A percentile compares a stretch with the other conserved stretches of the same genome.
Evolutionary conservation across 2,888 invertebrate species (phyloP).

Genomic region (Tipula unca): DNA sequence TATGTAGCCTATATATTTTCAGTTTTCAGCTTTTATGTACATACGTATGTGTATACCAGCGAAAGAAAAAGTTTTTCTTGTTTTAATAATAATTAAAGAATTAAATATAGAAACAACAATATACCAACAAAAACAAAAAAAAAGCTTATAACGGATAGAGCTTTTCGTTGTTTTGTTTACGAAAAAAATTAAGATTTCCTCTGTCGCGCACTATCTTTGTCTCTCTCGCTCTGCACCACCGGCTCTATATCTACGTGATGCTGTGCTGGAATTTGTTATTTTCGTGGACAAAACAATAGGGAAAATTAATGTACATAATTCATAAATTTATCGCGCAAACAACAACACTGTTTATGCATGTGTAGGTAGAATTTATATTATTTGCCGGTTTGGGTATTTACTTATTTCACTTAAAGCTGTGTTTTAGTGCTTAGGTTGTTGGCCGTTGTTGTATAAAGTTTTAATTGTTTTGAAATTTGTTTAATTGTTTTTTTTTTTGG

Average conservation of each 20-base stretch:
- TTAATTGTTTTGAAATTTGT: too few species aligned
- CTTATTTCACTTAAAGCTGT: too few species aligned
- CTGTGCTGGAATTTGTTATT: neutral
- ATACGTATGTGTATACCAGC: neutral
- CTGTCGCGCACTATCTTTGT: neutral
- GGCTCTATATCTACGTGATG: neutral
- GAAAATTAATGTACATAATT: slow-evolving; percentile 8
- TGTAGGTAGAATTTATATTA: too few species aligned
- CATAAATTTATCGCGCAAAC: neutral
- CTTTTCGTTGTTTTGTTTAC: neutral
- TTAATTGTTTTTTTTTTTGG: too few species aligned
- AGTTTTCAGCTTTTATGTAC: neutral
- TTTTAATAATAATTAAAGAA: slow-evolving; percentile 14
- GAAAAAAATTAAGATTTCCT: neutral
- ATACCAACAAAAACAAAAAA: neutral
- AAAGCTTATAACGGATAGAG: neutral
- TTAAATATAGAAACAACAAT: neutral
- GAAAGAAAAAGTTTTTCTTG: neutral
- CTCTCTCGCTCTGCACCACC: neutral
- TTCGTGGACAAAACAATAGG: neutral
- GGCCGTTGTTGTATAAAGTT: too few species aligned
- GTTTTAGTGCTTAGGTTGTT: too few species aligned
- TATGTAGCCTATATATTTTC: neutral
- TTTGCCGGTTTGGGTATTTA: too few species aligned
- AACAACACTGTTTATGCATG: too few species aligned